Evolutionary conservation across 53 echinoderm and acorn worm species (phyloP).

Genomic region (Astropecten irregularis): DNA sequence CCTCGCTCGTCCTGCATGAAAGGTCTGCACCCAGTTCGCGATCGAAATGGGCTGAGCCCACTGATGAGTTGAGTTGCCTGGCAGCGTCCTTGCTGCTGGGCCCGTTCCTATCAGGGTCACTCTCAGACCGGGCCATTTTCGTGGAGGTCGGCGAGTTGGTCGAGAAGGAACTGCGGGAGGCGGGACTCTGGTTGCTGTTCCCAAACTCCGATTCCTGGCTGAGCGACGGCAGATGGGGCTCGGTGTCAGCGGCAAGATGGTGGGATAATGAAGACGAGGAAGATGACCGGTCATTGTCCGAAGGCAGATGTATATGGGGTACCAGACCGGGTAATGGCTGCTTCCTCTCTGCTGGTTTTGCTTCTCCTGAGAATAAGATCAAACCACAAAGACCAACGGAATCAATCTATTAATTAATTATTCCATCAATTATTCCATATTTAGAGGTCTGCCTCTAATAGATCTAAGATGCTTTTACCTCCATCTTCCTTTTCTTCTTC

Average conservation of each 20-base stretch:
- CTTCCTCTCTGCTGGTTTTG: slow-evolving; percentile 7
- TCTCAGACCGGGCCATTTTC: background rate
- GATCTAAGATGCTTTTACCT: too few relatives aligned
- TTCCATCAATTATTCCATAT: too few relatives aligned
- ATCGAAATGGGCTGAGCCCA: background rate
- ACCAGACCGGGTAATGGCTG: slow-evolving; percentile 26
- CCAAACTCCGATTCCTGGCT: slow-evolving; percentile 42
- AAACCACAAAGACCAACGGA: too few relatives aligned
- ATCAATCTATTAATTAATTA: too few relatives aligned
- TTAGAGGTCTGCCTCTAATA: too few relatives aligned
- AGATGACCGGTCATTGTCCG: slow-evolving; percentile 32
- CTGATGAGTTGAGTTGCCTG: slow-evolving; percentile 1
- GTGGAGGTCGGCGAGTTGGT: slow-evolving; percentile 28
- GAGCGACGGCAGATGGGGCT: background rate
- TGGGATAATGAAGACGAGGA: slow-evolving; percentile 36
- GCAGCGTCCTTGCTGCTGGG: slow-evolving; percentile 42
- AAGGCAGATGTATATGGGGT: slow-evolving; percentile 45
- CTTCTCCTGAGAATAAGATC: background rate
- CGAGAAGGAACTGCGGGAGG: background rate
- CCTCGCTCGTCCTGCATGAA: background rate
- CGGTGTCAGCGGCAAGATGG: background rate
- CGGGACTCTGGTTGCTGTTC: slow-evolving; percentile 13
- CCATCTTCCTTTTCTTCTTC: background rate
- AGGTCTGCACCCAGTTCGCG: background rate
- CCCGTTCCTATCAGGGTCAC: slow-evolving; percentile 25